Conservation (phyloP, 2,797 vertebrate genomes). For the Sebastes vulpes region DNA sequence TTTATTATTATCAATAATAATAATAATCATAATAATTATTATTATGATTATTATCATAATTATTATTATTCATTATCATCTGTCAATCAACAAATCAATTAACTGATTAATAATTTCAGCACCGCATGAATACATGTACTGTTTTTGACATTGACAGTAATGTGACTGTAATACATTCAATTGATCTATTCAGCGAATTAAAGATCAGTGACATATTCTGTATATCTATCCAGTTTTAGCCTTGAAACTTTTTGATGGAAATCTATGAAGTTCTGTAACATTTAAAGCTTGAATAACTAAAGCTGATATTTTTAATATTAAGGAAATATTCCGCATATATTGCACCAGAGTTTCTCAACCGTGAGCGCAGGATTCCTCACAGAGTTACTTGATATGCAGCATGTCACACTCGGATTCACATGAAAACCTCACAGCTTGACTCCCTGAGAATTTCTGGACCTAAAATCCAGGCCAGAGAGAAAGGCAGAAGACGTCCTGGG, state of each 20-base stretch:
- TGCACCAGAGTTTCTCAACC: background rate
- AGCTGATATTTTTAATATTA: background rate
- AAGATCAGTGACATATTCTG: background rate
- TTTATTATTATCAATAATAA: too few species aligned
- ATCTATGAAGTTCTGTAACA: background rate
- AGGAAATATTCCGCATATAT: background rate
- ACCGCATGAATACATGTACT: background rate
- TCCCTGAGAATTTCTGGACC: background rate
- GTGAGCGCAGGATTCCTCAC: background rate
- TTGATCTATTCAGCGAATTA: background rate
- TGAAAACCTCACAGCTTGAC: background rate
- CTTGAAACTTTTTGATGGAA: background rate
- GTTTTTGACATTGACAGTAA: background rate
- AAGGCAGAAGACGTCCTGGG: background rate
- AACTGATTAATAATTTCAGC: background rate
- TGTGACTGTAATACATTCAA: background rate
- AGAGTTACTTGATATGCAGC: slow-evolving; percentile 14
- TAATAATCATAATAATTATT: too few species aligned
- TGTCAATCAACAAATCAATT: background rate
- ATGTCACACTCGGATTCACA: slow-evolving; percentile 6
- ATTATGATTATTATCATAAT: background rate
- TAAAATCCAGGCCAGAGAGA: background rate
- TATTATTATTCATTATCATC: background rate
- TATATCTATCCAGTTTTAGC: background rate
- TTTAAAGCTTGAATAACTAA: background rate